phyloP scores from a whole-genome alignment of 1,140 invertebrate species.

The Vanessa tameamea region DNA sequence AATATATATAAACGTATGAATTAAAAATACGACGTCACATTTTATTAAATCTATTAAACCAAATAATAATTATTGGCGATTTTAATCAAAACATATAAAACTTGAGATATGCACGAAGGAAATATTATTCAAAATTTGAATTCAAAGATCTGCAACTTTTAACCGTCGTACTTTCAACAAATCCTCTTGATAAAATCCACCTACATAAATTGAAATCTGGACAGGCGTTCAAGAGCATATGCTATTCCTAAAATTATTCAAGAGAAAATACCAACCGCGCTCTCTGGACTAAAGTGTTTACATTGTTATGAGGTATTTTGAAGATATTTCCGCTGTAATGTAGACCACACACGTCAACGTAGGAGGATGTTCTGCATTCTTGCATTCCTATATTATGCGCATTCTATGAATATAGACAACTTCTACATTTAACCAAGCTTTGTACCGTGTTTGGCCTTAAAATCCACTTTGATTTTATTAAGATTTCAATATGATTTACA shows the following conservation, averaged over 20 bases:
- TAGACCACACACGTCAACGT: conserved; percentile 5
- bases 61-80: too few relatives aligned
- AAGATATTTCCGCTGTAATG: not conserved
- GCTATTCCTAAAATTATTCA: conserved; percentile 1
- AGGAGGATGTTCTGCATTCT: not conserved
- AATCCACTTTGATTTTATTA: too few relatives aligned
- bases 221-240: not conserved
- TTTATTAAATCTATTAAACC: too few relatives aligned
- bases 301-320: conserved; percentile 7
- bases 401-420: not conserved
- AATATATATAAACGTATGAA: too few relatives aligned
- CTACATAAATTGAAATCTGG: not conserved
- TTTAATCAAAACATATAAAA: too few relatives aligned
- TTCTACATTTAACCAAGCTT: not conserved
- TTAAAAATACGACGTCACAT: too few relatives aligned
- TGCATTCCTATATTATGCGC: not conserved
- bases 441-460: too few relatives aligned
- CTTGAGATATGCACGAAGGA: too few relatives aligned
- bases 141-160: not conserved
- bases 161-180: not conserved
- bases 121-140: too few relatives aligned
- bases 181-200: not conserved
- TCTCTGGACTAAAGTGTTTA: conserved; percentile 1
- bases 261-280: not conserved
- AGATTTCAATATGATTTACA: too few relatives aligned